Base-by-base conservation (phyloP, 1,140 invertebrate species). In the Cyrtorhinus lividipennis region DNA sequence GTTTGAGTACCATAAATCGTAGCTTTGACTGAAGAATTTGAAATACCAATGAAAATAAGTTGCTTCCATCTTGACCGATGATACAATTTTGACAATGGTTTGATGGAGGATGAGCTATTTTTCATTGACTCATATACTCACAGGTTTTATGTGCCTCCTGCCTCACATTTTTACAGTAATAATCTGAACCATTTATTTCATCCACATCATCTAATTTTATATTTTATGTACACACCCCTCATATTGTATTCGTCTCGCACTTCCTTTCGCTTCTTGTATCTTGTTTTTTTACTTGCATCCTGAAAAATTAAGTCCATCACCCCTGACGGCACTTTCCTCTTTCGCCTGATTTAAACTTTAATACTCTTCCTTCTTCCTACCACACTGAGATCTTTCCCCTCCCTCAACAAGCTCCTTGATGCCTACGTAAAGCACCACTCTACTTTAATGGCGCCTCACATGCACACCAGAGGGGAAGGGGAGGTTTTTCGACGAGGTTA, bases 391-490 rank as follows among this genome's bases (percentile, higher is more conserved):
- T 15, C 30, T 15, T 38, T 38, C 5, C 30, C 30, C 30, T 8
- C 30, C 30, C 15, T 38, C 30, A 38, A n/a, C n/a, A n/a, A n/a
- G n/a, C 30, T 38, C 30, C 30, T 15, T 38, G 30, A 38, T 38
- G 30, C 30, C 30, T 38, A 38, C 30, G 30, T 38, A 38, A 38
- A 53, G 48, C 20, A 53, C 48, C 48, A 53, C 48, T 53, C 10
- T 53, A 53, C 48, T 53, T 53, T 53, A 53, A 53, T 53, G 48
- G 48, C 30, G 30, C 30, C 30, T 15, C 30, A 38, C 30, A 38
- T 38, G 30, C 30, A 38, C 30, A n/a, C n/a, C n/a, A n/a, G n/a
- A n/a, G n/a, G 30, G 30, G 30, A 38, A 15, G 30, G 30, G 15
- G 30, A 8, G 5, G 30, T 38, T 38, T 38, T 38, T 38, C 30